Percentiles rank a stretch among this genome's conserved stretches.
Evolutionary conservation across 1,140 invertebrate genomes (phyloP).

Genomic region (Melitaea cinxia): DNA sequence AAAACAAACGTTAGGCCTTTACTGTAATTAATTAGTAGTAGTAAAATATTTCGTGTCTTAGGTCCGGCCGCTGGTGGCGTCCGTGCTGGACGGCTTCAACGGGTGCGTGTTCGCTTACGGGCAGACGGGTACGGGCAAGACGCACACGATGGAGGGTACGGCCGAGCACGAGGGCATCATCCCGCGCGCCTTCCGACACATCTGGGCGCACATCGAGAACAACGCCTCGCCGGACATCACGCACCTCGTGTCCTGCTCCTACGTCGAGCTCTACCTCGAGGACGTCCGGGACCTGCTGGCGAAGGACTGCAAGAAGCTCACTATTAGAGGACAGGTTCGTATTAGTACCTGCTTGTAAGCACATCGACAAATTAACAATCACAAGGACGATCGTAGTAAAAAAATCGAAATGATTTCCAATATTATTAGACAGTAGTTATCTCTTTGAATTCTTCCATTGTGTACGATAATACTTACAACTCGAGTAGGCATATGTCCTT

Average conservation of each 20-base stretch:
- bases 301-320: slow-evolving; percentile 86
- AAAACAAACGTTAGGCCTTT: too few species aligned
- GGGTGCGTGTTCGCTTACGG: slow-evolving; percentile 99
- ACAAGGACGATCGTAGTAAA: too few species aligned
- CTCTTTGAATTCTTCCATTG: too few species aligned
- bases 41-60: too few species aligned
- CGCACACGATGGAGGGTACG: slow-evolving; percentile 96
- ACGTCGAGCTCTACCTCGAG: slow-evolving; percentile 97
- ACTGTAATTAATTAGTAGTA: too few species aligned
- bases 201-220: slow-evolving; percentile 94
- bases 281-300: slow-evolving; percentile 95
- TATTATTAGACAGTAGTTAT: too few species aligned
- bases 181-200: slow-evolving; percentile 97
- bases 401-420: too few species aligned
- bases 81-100: slow-evolving; percentile 97
- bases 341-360: background rate
- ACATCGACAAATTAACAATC: too few species aligned
- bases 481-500: too few species aligned
- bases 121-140: slow-evolving; percentile 97
- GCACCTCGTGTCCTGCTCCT: slow-evolving; percentile 95
- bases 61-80: slow-evolving; percentile 96
- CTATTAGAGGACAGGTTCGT: slow-evolving; percentile 74
- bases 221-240: slow-evolving; percentile 92
- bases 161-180: slow-evolving; percentile 92
- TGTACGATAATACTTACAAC: too few species aligned